A percentile compares a stretch with the other conserved stretches of the same genome.
Evolutionary conservation across 1,140 invertebrate species (phyloP).

Genomic region (Leptoteleia sp.): DNA sequence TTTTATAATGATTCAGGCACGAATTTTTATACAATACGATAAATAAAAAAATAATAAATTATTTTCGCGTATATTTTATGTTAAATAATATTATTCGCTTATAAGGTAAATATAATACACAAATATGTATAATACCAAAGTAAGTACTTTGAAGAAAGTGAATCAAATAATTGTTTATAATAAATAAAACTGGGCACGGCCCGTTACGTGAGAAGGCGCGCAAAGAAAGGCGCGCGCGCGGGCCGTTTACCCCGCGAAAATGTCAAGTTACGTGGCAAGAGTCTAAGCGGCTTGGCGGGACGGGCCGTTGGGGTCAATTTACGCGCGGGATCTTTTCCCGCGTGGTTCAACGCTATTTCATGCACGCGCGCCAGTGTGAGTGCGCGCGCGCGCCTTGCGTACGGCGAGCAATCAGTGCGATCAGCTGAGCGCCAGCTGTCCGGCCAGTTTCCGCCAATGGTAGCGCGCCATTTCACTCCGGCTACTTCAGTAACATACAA

Average conservation of each 20-base stretch:
- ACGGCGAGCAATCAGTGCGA: conserved; percentile 31
- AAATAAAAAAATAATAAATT: no score
- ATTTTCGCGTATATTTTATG: no score
- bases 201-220: conserved; percentile 5
- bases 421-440: conserved; percentile 81
- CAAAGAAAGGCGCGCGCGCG: conserved; percentile 3
- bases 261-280: conserved; percentile 61
- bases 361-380: neutral
- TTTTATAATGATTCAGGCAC: no score
- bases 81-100: no score
- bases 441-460: conserved; percentile 68
- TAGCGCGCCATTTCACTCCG: conserved; percentile 1
- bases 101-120: no score
- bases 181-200: no score
- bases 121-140: no score
- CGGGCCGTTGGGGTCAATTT: conserved; percentile 59
- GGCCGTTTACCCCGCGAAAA: conserved; percentile 56
- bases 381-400: conserved; percentile 25
- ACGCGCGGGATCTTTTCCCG: conserved; percentile 71
- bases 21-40: no score
- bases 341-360: conserved; percentile 17
- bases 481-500: neutral
- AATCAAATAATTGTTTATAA: no score
- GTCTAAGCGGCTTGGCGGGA: conserved; percentile 29
- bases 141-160: no score